These are phyloP conservation scores for Halcyon senegalensis DNA, from an alignment of 2,113 vertebrate species.

Conservation along the genomic window DNA sequence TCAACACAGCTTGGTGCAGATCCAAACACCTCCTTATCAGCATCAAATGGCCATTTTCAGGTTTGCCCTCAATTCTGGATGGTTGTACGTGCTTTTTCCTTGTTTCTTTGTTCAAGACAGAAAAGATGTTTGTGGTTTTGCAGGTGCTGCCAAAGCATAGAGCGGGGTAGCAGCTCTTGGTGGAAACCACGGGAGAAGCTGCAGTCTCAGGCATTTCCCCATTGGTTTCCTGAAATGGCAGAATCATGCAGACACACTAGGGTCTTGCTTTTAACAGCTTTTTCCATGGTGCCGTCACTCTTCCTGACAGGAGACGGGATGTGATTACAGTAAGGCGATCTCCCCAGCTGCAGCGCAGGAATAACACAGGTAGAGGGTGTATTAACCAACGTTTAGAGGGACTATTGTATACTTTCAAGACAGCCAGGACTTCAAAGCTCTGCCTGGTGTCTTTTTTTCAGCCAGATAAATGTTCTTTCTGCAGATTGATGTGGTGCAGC, in stretches of 20 bases:
- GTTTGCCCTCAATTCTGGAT: background rate
- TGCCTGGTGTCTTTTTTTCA: background rate
- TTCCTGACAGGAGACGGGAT: background rate
- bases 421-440: background rate
- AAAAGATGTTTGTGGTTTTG: background rate
- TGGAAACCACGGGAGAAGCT: background rate
- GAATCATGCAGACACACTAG: background rate
- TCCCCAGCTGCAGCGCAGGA: background rate
- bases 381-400: background rate
- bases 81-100: background rate
- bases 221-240: background rate
- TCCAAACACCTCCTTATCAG: background rate
- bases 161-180: background rate
- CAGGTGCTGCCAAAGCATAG: background rate
- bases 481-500: background rate
- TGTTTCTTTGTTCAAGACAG: background rate
- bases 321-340: background rate
- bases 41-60: background rate
- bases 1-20: background rate
- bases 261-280: background rate
- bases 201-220: background rate
- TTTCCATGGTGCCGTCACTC: accelerated
- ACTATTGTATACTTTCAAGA: background rate
- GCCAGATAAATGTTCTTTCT: background rate
- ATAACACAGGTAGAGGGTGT: background rate